phyloP scores from a whole-genome alignment of 2,888 invertebrate genomes.

The Thumatha senex region DNA sequence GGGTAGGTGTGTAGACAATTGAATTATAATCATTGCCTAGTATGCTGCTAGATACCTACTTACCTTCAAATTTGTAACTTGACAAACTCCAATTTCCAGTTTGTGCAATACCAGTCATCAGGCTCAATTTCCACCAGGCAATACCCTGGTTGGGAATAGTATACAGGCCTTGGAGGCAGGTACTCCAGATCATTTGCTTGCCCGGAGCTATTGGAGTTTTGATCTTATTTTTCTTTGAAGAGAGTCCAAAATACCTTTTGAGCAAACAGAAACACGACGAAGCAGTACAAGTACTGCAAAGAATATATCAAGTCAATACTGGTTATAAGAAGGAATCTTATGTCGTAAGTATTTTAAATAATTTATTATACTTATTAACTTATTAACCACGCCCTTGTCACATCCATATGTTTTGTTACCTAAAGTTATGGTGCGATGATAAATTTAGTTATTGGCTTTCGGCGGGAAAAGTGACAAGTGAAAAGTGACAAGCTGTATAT shows the following conservation, averaged over 20 bases:
- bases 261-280: conserved; percentile 82
- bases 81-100: too few species aligned
- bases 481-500: too few species aligned
- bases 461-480: too few species aligned
- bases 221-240: conserved; percentile 82
- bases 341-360: conserved; percentile 44
- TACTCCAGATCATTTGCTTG: conserved; percentile 85
- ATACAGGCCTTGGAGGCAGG: conserved; percentile 89
- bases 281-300: conserved; percentile 71
- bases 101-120: conserved; percentile 55
- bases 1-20: too few species aligned
- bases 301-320: conserved; percentile 54
- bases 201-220: conserved; percentile 85
- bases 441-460: too few species aligned
- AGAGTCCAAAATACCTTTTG: conserved; percentile 90
- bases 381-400: too few species aligned
- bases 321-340: conserved; percentile 41
- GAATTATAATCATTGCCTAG: too few species aligned
- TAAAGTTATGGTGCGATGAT: too few species aligned
- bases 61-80: too few species aligned
- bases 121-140: conserved; percentile 56
- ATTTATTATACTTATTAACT: too few species aligned
- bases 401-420: too few species aligned
- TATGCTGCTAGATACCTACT: too few species aligned
- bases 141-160: conserved; percentile 68